A percentile compares a stretch with the other conserved stretches of the same genome.
Evolutionary conservation across 2,113 vertebrate species (phyloP).

Genomic region (Centropristis striata): DNA sequence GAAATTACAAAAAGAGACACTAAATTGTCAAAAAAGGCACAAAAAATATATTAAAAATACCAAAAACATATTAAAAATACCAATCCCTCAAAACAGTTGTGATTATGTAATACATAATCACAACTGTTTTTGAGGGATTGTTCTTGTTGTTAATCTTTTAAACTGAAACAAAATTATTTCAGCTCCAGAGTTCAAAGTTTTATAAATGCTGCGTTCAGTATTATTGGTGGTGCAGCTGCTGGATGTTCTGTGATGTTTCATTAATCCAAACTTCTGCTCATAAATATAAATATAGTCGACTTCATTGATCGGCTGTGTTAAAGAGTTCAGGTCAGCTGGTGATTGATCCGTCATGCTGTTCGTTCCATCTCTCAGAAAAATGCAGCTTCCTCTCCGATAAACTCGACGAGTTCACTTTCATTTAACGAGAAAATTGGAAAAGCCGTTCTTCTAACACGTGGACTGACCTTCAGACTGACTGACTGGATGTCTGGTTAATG

Average conservation of each 20-base stretch:
- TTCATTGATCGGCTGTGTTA: neutral
- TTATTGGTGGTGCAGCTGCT: neutral
- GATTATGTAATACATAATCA: too few relatives aligned
- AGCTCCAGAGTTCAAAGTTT: neutral
- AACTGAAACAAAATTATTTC: neutral
- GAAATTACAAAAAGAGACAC: too few relatives aligned
- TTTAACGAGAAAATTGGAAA: conserved; percentile 31
- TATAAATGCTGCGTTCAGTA: neutral
- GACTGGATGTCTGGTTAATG: conserved; percentile 35
- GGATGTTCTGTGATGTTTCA: neutral
- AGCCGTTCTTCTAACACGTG: conserved; percentile 20
- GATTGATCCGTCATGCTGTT: neutral
- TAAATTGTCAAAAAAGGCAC: too few relatives aligned
- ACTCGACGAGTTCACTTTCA: conserved; percentile 30
- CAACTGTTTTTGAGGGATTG: too few relatives aligned
- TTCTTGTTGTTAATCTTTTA: too few relatives aligned
- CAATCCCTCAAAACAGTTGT: too few relatives aligned
- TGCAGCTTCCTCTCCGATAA: conserved; percentile 3
- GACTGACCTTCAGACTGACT: conserved; percentile 1
- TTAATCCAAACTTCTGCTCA: neutral
- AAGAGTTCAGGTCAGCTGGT: neutral
- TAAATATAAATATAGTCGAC: neutral
- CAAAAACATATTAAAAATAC: too few relatives aligned
- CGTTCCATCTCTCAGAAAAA: conserved; percentile 26
- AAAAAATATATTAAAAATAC: too few relatives aligned